Evolutionary conservation across 2,113 vertebrate species (phyloP).

Genomic region (Lycaon pictus): DNA sequence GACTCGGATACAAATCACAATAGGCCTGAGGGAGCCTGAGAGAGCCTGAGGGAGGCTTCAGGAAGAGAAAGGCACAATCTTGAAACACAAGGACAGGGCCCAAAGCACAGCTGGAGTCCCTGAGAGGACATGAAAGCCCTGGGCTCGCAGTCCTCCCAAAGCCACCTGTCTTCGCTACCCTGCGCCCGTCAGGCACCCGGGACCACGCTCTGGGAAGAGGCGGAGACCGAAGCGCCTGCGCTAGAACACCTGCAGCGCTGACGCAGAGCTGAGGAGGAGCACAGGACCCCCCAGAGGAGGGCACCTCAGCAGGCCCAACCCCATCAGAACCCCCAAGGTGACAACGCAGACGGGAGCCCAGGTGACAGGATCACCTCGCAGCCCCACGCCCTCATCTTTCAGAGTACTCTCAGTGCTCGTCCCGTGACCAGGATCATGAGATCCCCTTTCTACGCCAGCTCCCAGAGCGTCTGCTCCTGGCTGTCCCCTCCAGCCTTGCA

Average conservation of each 20-base stretch:
- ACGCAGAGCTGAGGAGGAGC: too few relatives aligned
- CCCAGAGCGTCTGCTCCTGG: background rate
- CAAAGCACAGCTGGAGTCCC: background rate
- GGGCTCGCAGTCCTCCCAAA: background rate
- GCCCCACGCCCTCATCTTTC: background rate
- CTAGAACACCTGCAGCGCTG: too few relatives aligned
- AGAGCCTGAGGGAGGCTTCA: rapidly evolving
- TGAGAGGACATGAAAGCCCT: too few relatives aligned
- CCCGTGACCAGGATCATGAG: background rate
- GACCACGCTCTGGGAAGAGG: rapidly evolving
- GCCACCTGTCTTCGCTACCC: background rate
- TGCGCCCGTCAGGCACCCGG: background rate
- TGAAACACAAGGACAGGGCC: background rate
- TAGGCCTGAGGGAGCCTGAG: background rate
- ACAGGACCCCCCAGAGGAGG: background rate
- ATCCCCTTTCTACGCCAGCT: background rate
- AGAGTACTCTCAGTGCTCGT: too few relatives aligned
- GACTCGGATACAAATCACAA: rapidly evolving
- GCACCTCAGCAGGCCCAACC: background rate
- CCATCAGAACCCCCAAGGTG: rapidly evolving
- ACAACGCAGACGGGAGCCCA: rapidly evolving
- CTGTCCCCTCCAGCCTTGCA: rapidly evolving
- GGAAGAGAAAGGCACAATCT: background rate
- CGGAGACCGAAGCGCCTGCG: too few relatives aligned
- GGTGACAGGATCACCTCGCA: rapidly evolving